Percentiles rank a stretch among this genome's conserved stretches.
phyloP scores from a whole-genome alignment of 2,888 invertebrate species.

The Andrena marginata region DNA sequence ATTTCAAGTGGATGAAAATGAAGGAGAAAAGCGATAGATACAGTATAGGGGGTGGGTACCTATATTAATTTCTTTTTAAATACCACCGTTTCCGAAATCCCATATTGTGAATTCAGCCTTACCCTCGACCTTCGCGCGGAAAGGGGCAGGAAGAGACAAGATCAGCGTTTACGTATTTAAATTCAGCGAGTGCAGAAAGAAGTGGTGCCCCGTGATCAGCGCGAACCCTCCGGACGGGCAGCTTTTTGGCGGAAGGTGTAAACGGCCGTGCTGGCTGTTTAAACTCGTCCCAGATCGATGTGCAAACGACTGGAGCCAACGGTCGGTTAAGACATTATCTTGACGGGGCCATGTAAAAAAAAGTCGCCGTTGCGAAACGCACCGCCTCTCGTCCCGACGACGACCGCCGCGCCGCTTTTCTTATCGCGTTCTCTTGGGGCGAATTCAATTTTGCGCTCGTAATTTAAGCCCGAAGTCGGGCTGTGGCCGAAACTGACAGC shows the following conservation, averaged over 20 bases:
- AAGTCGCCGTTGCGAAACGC: conserved; percentile 63
- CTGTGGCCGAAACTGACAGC: neutral
- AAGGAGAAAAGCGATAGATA: too few relatives aligned
- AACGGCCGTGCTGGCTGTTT: conserved; percentile 67
- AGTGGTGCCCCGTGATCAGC: conserved; percentile 51
- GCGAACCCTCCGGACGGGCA: conserved; percentile 41
- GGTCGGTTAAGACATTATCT: conserved; percentile 73
- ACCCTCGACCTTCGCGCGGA: neutral
- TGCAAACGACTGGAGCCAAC: conserved; percentile 58
- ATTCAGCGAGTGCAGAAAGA: conserved; percentile 54
- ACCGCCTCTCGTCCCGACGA: conserved; percentile 44
- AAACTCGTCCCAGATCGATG: conserved; percentile 70
- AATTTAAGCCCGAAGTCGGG: conserved; percentile 26
- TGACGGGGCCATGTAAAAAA: conserved; percentile 61
- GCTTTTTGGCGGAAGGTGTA: conserved; percentile 72
- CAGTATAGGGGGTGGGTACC: too few relatives aligned
- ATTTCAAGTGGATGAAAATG: too few relatives aligned
- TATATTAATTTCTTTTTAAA: too few relatives aligned
- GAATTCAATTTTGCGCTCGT: conserved; percentile 57
- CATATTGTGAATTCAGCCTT: conserved; percentile 12
- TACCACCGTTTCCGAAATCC: too few relatives aligned
- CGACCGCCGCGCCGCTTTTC: conserved; percentile 22
- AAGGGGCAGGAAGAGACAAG: conserved; percentile 9
- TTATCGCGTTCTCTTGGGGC: conserved; percentile 51
- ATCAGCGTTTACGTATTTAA: conserved; percentile 60